Conservation (phyloP, 1,140 invertebrate species). For the Acyrthosiphon pisum region DNA sequence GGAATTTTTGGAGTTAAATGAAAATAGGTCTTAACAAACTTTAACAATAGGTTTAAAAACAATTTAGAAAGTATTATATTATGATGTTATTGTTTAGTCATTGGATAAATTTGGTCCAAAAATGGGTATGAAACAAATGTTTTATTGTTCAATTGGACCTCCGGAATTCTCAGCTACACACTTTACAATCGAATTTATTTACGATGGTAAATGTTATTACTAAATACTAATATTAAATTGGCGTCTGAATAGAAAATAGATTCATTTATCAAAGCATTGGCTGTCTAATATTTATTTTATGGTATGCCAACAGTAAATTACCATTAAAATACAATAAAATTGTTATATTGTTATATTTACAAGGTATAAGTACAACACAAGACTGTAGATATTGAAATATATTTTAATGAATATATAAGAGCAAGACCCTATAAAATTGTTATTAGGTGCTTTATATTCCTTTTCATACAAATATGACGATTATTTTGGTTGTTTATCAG, state of each 20-base stretch:
- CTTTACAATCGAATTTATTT: background rate
- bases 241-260: background rate
- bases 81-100: background rate
- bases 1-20: background rate
- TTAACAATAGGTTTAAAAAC: too few relatives aligned
- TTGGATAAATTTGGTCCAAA: background rate
- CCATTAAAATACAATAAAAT: background rate
- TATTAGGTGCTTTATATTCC: background rate
- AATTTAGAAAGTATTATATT: too few relatives aligned
- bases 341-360: background rate
- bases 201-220: background rate
- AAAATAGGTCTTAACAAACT: background rate
- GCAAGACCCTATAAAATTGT: background rate
- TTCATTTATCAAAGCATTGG: background rate
- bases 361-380: background rate
- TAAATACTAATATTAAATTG: background rate
- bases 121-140: background rate
- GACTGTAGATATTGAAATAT: background rate
- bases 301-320: background rate
- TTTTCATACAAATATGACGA: too few relatives aligned
- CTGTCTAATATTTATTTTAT: background rate
- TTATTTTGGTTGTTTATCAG: too few relatives aligned
- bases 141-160: background rate
- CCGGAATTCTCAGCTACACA: background rate
- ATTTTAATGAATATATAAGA: background rate